These are phyloP conservation scores for Stratiolaelaps scimitus DNA, from an alignment of 1,140 invertebrate genomes.

Conservation along the genomic window DNA sequence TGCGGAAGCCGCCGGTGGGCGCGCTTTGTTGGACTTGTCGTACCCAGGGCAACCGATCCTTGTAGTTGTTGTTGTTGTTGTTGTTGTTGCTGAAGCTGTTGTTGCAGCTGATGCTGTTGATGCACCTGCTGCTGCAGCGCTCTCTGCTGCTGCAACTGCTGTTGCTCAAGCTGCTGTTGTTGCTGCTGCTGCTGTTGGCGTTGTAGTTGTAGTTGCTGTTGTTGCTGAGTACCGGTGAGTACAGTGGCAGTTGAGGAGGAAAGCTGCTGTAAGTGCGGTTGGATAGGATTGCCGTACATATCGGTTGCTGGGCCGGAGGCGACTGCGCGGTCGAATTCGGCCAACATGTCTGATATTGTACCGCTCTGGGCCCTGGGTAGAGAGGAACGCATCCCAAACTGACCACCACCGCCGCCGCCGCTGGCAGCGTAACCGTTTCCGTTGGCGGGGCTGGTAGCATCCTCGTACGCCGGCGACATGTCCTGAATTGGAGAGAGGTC, in stretches of 20 bases:
- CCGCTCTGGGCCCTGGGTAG: slow-evolving; percentile 37
- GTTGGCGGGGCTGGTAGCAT: slow-evolving; percentile 28
- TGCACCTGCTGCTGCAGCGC: slow-evolving; percentile 31
- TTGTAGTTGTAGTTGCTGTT: too few relatives aligned
- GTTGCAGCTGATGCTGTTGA: slow-evolving; percentile 36
- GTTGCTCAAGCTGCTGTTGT: slow-evolving; percentile 31
- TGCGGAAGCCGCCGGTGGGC: slow-evolving; percentile 12
- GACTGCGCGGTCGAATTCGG: slow-evolving; percentile 44
- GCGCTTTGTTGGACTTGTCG: not conserved
- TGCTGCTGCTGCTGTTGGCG: too few relatives aligned
- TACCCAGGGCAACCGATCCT: slow-evolving; percentile 23
- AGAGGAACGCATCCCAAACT: slow-evolving; percentile 4
- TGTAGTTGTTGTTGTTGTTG: slow-evolving; percentile 31
- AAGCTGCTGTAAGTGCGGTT: not conserved
- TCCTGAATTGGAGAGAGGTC: slow-evolving; percentile 20
- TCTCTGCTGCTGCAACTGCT: slow-evolving; percentile 29
- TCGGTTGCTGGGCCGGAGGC: slow-evolving; percentile 30
- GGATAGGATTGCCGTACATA: slow-evolving; percentile 31
- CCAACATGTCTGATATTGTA: slow-evolving; percentile 46
- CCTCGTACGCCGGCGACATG: slow-evolving; percentile 24
- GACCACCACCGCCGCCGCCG: slow-evolving; percentile 22
- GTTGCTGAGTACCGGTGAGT: too few relatives aligned
- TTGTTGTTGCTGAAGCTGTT: slow-evolving; percentile 32
- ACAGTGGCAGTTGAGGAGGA: slow-evolving; percentile 30
- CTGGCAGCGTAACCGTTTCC: not conserved